Evolutionary conservation across 1,140 invertebrate genomes (phyloP), one percentile per base, ranked within the genome.

Genomic region (Drosophila pseudoananassae): DNA sequence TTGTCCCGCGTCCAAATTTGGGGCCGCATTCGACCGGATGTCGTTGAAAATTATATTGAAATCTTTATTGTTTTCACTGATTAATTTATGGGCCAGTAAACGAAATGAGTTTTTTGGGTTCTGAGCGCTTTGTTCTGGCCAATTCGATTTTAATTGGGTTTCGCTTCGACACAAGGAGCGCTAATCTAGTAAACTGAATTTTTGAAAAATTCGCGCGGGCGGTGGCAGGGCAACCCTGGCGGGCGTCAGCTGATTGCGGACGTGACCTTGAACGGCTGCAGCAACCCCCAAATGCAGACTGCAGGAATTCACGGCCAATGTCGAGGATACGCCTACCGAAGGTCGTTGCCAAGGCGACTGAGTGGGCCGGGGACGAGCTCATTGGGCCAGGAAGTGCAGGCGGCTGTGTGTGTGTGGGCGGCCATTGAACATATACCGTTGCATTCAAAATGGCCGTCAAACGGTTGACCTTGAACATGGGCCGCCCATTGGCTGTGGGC

Each of bases 371-470:
- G 33, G 51, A 17, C 45, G 15, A 63, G 82, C 82, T 77, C 64
- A 87, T 87, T 85, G 83, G 65, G 82, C 74, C 81, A 71, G 82
- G 82, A 85, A 85, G 60, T 85, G 81, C 81, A 85, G 69, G 50
- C 55, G 61, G 27, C 40, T 43, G 40, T 43, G 61, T 49, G 25
- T 40, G 49, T 71, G 57, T 71, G 82, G 65, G 83, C 82, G 82
- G 83, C 81, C 81, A 80, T 84, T 80, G 80, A 76, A 83, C 65
- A 76, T 25, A 46, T 45, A 36, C 33, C 65, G 52, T 14, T 76
- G 71, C 64, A 63, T 88, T 65, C 78, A 87, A 87, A 88, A 87
- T 87, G 83, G 83, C 83, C 83, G 83, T 72, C 83, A 87, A 83
- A 87, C 29, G 64, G 25, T 8, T 82, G 83, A 87, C 83, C 83